Base-by-base conservation (phyloP, 2,888 invertebrate species). In the Limulus polyphemus region DNA sequence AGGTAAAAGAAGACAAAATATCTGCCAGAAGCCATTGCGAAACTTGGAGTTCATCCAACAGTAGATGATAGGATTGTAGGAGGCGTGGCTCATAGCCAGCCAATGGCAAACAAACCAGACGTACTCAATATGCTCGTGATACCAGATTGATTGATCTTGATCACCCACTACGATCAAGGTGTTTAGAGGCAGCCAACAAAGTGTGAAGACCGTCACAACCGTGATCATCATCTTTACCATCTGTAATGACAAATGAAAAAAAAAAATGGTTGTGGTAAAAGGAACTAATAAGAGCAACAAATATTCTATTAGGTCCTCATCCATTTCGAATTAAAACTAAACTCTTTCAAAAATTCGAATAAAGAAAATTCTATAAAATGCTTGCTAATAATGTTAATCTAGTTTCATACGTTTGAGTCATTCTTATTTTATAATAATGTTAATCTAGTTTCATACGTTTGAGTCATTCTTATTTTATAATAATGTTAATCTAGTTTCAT, bases 1-100 rank as follows among this genome's bases (percentile, higher is more conserved):
- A 32, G 32, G 32, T 32, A 32, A 47, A 11, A 48, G 10, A 57
- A 11, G 49, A 58, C 50, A 11, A 59, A 10, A 59, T 47, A 59
- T 11, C 16, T 66, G 62, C 3, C 55, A 16, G 64, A 76, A 75
- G 4, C 75, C 72, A 58, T 72, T 67, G 51, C 89, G 82, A 74
- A 89, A 91, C 62, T 87, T 82, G 12, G 83, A 82, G 76, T 90
- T 91, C 88, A 90, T 88, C 79, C 86, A 88, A 77, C 88, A 85
- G 76, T 90, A 90, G 72, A 90, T 90, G 70, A 90, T 83, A 49
- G 90, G 90, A 76, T 90, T 90, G 80, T 89, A 89, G 77, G 88
- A 88, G 67, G 87, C 85, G 75, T 89, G 90, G 1, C 68, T 67
- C 67, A 67, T 67, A 16, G 69, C 69, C 12, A 69, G 54, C 67